A percentile compares a stretch with the other conserved stretches of the same genome.
These are phyloP conservation scores for Drosophila gaucha DNA, from an alignment of 2,888 invertebrate genomes.

Conservation along the genomic window DNA sequence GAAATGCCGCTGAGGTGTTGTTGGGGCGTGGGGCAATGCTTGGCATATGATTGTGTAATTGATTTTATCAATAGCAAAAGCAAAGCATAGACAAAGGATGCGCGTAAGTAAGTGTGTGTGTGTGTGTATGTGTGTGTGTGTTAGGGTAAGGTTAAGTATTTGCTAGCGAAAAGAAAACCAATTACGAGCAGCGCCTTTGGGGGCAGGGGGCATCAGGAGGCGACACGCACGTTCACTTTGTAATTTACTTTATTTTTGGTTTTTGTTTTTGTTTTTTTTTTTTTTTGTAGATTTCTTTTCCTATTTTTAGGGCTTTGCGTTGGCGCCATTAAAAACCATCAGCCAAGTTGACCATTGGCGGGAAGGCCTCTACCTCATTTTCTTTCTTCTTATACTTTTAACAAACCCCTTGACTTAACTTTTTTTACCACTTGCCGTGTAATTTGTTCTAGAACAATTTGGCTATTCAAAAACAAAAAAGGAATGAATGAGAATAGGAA, in stretches of 20 bases:
- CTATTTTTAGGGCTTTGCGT: conserved; percentile 27
- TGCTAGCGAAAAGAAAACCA: conserved; percentile 55
- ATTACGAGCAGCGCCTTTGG: conserved; percentile 35
- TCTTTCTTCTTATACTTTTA: conserved; percentile 9
- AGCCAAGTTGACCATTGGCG: conserved; percentile 38
- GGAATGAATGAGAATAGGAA: background rate
- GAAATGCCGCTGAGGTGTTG: conserved; percentile 1
- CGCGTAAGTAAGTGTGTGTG: background rate
- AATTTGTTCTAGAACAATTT: conserved; percentile 66
- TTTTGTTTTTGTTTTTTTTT: conserved; percentile 14
- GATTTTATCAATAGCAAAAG: conserved; percentile 71
- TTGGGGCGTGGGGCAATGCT: conserved; percentile 54
- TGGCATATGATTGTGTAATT: conserved; percentile 79
- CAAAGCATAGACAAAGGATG: conserved; percentile 28
- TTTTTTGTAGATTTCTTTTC: conserved; percentile 13
- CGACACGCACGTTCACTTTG: conserved; percentile 69
- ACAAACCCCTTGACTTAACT: conserved; percentile 24
- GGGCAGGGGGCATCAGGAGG: background rate
- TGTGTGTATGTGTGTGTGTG: conserved; percentile 27
- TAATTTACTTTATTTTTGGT: conserved; percentile 36
- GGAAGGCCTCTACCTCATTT: conserved; percentile 5
- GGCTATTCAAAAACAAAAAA: conserved; percentile 34
- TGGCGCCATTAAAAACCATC: conserved; percentile 53
- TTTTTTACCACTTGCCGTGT: conserved; percentile 50
- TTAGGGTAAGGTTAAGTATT: conserved; percentile 45